phyloP scores from a whole-genome alignment of 2,888 invertebrate species.

The Rosalia funebris region DNA sequence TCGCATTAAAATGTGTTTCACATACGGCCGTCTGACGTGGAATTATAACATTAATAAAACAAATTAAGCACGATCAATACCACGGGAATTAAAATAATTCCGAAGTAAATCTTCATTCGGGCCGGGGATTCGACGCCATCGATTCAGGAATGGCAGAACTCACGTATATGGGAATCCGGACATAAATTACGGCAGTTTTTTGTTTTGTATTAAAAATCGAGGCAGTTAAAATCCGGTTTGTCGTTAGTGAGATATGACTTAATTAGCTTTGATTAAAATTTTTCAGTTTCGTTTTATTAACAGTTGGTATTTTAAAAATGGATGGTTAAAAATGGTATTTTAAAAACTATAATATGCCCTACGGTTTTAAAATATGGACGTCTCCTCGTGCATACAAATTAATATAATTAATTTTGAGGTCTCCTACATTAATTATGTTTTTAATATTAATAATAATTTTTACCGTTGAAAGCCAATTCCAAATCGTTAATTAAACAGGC shows the following conservation, averaged over 20 bases:
- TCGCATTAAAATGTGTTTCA: constrained; percentile 50
- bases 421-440: too few species aligned
- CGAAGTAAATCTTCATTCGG: neutral
- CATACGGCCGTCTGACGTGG: constrained; percentile 44
- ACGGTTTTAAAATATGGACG: too few species aligned
- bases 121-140: neutral
- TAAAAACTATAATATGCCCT: too few species aligned
- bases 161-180: too few species aligned
- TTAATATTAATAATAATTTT: too few species aligned
- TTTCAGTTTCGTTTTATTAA: too few species aligned
- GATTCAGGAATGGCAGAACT: neutral
- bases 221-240: neutral
- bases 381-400: too few species aligned
- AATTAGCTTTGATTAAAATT: neutral
- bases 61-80: constrained; percentile 37
- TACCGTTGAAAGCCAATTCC: too few species aligned
- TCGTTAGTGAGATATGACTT: neutral
- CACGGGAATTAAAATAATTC: constrained; percentile 13
- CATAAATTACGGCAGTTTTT: neutral
- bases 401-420: too few species aligned
- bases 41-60: constrained; percentile 48
- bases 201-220: neutral
- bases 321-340: too few species aligned
- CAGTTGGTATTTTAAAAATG: too few species aligned
- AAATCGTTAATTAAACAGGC: too few species aligned